Percentiles rank a stretch among this genome's conserved stretches.
Conservation (phyloP, 2,113 vertebrate species). For the Macquaria ambigua region DNA sequence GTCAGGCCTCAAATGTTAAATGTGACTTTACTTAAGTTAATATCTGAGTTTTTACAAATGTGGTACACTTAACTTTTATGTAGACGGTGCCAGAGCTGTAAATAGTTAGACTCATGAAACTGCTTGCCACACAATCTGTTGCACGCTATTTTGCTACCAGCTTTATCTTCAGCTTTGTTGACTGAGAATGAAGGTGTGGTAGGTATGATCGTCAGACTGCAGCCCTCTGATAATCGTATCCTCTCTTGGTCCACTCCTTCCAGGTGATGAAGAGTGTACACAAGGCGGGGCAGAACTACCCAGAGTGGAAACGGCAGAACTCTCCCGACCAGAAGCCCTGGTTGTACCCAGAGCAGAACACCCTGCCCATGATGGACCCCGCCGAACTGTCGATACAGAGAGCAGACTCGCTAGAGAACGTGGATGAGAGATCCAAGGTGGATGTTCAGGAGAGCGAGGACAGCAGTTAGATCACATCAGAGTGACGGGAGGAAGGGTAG, state of each 20-base stretch:
- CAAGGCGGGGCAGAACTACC: constrained; percentile 83
- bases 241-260: constrained; percentile 15
- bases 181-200: constrained; percentile 38
- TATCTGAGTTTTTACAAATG: background rate
- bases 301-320: constrained; percentile 83
- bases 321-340: constrained; percentile 82
- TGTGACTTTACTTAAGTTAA: background rate
- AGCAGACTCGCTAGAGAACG: constrained; percentile 85
- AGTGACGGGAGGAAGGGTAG: constrained; percentile 1
- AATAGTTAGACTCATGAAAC: background rate
- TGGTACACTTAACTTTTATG: background rate
- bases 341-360: constrained; percentile 85
- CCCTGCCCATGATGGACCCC: constrained; percentile 81
- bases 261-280: constrained; percentile 85
- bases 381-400: constrained; percentile 84
- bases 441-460: constrained; percentile 77
- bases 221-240: constrained; percentile 8
- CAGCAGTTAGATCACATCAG: constrained; percentile 65
- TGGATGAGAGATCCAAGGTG: constrained; percentile 80
- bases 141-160: background rate
- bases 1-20: background rate
- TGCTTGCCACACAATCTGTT: background rate
- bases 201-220: background rate
- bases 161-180: constrained; percentile 50
- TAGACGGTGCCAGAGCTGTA: background rate